phyloP scores from a whole-genome alignment of 2,113 vertebrate species.

The Corythornis vintsioides region DNA sequence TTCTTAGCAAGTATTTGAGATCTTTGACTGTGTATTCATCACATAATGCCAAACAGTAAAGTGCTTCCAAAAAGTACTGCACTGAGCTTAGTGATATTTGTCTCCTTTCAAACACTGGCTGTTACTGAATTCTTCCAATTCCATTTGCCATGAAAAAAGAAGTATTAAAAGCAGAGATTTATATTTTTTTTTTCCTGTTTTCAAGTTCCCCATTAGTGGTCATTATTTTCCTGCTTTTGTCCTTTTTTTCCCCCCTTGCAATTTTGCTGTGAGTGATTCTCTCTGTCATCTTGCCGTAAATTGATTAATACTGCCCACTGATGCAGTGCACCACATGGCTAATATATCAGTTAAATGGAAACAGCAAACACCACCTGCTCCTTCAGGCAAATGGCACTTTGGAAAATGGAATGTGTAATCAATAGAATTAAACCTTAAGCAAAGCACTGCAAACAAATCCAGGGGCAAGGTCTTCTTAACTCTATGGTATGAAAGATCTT shows the following conservation, averaged over 20 bases:
- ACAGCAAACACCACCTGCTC: slow-evolving; percentile 87
- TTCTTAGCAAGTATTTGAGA: background rate
- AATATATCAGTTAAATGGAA: slow-evolving; percentile 89
- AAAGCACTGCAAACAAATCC: slow-evolving; percentile 76
- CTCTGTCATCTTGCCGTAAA: slow-evolving; percentile 84
- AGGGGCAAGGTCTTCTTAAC: slow-evolving; percentile 74
- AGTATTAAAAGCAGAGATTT: slow-evolving; percentile 51
- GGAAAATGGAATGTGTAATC: slow-evolving; percentile 88
- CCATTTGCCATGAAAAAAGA: slow-evolving; percentile 46
- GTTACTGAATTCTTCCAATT: slow-evolving; percentile 59
- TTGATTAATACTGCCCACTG: slow-evolving; percentile 84
- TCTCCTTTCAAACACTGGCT: slow-evolving; percentile 26
- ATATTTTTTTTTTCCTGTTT: background rate
- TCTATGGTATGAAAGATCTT: slow-evolving; percentile 56
- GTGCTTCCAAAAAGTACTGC: slow-evolving; percentile 6
- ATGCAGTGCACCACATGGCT: slow-evolving; percentile 85
- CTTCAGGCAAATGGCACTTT: slow-evolving; percentile 86
- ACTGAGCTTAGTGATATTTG: slow-evolving; percentile 11
- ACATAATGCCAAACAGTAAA: background rate
- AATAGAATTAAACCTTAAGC: slow-evolving; percentile 86
- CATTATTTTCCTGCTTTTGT: slow-evolving; percentile 74
- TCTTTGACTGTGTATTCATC: background rate
- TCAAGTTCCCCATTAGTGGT: slow-evolving; percentile 68
- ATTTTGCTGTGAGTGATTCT: slow-evolving; percentile 82
- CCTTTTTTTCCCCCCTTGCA: slow-evolving; percentile 72